phyloP scores from a whole-genome alignment of 2,888 invertebrate species.

The Hoplodrina blanda region DNA sequence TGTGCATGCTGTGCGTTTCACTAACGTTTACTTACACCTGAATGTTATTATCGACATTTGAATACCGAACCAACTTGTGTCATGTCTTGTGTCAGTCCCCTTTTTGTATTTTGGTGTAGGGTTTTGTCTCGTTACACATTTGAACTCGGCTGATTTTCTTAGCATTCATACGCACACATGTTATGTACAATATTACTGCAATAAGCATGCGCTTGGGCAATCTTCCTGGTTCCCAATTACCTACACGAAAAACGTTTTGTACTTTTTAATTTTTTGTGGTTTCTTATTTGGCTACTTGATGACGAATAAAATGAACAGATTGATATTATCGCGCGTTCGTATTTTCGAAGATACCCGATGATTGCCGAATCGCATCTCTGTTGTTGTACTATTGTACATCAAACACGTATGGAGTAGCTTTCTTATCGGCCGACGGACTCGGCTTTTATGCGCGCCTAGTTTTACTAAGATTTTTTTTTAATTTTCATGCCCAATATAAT shows the following conservation, averaged over 20 bases:
- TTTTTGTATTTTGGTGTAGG: constrained; percentile 1
- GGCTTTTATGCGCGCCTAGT: constrained; percentile 49
- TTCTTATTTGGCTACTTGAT: no score
- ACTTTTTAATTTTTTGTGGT: no score
- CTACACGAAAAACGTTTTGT: no score
- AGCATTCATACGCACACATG: constrained; percentile 43
- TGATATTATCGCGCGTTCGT: no score
- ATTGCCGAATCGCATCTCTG: no score
- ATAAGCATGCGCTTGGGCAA: no score
- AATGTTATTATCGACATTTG: neutral
- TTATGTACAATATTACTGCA: no score
- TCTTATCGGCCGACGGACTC: constrained; percentile 43
- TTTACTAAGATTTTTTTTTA: constrained; percentile 1
- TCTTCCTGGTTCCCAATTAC: no score
- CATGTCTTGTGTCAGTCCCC: neutral
- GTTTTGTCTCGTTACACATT: neutral
- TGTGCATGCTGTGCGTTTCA: neutral
- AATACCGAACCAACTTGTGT: neutral
- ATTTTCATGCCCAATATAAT: constrained; percentile 29
- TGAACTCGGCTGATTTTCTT: constrained; percentile 47
- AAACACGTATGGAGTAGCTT: constrained; percentile 21
- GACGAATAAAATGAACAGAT: no score
- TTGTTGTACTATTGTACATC: constrained; percentile 5
- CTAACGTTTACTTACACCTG: constrained; percentile 17
- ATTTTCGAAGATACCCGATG: no score